Percentiles rank a stretch among this genome's conserved stretches.
Conservation (phyloP, 2,113 vertebrate species). For the Octodon degus region DNA sequence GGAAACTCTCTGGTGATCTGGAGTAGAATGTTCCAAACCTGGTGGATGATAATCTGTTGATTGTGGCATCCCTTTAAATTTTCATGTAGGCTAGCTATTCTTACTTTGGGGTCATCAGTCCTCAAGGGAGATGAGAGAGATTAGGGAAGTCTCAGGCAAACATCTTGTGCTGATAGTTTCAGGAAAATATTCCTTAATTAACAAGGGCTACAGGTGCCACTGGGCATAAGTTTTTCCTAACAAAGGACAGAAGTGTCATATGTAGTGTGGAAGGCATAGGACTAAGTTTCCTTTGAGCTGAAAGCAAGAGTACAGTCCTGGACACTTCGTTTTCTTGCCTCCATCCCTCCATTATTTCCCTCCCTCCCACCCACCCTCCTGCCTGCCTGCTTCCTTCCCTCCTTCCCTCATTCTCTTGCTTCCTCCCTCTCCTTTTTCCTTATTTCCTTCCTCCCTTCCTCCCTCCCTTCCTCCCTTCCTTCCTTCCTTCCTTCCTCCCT, state of each 20-base stretch:
- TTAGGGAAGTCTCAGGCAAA: background rate
- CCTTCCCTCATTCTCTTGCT: background rate
- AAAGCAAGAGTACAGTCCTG: background rate
- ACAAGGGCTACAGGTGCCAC: background rate
- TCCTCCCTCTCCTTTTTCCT: accelerated
- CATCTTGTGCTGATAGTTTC: background rate
- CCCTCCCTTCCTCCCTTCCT: no score
- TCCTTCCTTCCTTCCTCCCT: accelerated
- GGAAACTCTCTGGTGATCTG: background rate
- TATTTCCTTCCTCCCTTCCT: no score
- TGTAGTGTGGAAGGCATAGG: background rate
- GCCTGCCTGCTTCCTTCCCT: background rate
- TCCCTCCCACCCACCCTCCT: background rate
- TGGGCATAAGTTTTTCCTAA: background rate
- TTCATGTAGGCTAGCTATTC: no score
- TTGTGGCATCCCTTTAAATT: background rate
- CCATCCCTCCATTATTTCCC: no score
- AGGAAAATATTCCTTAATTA: background rate
- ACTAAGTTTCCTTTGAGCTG: background rate
- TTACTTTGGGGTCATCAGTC: background rate
- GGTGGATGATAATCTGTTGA: background rate
- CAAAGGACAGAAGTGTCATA: background rate
- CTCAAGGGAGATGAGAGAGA: background rate
- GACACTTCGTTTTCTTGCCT: background rate
- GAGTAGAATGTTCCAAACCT: background rate